Conservation (phyloP, 2,888 invertebrate species). For the Chymomyza caudatula region DNA sequence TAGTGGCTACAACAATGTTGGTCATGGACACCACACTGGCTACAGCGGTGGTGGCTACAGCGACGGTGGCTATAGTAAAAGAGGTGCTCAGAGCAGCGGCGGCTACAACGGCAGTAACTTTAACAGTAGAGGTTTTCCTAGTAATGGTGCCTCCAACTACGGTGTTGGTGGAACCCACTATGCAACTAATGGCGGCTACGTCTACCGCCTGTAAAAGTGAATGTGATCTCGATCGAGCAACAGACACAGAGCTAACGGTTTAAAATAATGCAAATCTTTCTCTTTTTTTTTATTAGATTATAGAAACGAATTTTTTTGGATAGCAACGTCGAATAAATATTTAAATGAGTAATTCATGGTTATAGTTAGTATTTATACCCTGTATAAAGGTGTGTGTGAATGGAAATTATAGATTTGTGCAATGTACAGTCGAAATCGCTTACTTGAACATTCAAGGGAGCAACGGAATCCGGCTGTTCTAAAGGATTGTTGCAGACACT, state of each 20-base stretch:
- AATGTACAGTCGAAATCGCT: no score
- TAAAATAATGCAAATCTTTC: neutral
- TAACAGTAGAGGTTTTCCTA: neutral
- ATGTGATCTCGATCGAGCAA: constrained; percentile 25
- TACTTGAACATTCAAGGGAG: no score
- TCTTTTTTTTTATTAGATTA: constrained; percentile 22
- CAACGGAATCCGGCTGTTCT: no score
- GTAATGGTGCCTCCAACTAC: constrained; percentile 12
- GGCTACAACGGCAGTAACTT: constrained; percentile 4
- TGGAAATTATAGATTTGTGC: no score
- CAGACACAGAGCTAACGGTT: neutral
- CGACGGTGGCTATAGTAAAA: neutral
- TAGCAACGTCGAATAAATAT: neutral
- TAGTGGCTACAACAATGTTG: no score
- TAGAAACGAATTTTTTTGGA: constrained; percentile 3
- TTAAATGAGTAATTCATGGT: no score
- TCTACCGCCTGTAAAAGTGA: constrained; percentile 47
- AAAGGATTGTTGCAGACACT: no score
- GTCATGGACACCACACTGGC: neutral
- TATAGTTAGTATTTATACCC: no score
- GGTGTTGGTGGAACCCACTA: constrained; percentile 46
- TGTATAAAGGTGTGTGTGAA: no score
- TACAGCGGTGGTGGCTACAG: neutral
- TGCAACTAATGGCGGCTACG: constrained; percentile 63
- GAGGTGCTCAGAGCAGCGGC: neutral